phyloP scores from a whole-genome alignment of 2,888 invertebrate species.

The Sinelater perroti region DNA sequence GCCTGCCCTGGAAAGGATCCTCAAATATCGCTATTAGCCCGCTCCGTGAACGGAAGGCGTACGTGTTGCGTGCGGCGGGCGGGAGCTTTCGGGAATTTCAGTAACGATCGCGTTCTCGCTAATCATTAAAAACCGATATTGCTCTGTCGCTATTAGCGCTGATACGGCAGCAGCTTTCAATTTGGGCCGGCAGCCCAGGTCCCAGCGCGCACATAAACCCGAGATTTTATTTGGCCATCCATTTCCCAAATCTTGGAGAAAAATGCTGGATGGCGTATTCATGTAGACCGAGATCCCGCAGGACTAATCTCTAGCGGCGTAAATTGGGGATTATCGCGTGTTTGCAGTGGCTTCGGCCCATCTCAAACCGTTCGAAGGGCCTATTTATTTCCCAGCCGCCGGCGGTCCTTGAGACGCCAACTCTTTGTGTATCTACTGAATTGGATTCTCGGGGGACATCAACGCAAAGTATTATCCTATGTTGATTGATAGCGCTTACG shows the following conservation, averaged over 20 bases:
- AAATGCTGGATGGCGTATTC: slow-evolving; percentile 8
- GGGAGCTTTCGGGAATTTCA: too few species aligned
- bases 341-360: slow-evolving; percentile 4
- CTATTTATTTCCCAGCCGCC: slow-evolving; percentile 9
- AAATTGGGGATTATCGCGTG: slow-evolving; percentile 10
- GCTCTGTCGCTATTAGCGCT: too few species aligned
- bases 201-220: slow-evolving; percentile 2
- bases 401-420: too few species aligned
- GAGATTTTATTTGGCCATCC: slow-evolving; percentile 12
- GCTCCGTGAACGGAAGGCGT: slow-evolving; percentile 2
- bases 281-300: slow-evolving; percentile 1
- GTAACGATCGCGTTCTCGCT: too few species aligned
- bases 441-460: too few species aligned
- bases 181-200: too few species aligned
- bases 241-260: slow-evolving; percentile 5
- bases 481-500: too few species aligned
- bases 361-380: background rate
- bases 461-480: too few species aligned
- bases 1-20: slow-evolving; percentile 2
- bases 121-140: too few species aligned
- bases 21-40: slow-evolving; percentile 12
- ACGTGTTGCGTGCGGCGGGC: too few species aligned
- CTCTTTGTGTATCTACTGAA: too few species aligned
- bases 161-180: too few species aligned
- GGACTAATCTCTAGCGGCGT: slow-evolving; percentile 13